Percentiles rank a stretch among this genome's conserved stretches.
These are phyloP conservation scores for Aplochiton taeniatus DNA, from an alignment of 2,797 vertebrate species.

Conservation along the genomic window DNA sequence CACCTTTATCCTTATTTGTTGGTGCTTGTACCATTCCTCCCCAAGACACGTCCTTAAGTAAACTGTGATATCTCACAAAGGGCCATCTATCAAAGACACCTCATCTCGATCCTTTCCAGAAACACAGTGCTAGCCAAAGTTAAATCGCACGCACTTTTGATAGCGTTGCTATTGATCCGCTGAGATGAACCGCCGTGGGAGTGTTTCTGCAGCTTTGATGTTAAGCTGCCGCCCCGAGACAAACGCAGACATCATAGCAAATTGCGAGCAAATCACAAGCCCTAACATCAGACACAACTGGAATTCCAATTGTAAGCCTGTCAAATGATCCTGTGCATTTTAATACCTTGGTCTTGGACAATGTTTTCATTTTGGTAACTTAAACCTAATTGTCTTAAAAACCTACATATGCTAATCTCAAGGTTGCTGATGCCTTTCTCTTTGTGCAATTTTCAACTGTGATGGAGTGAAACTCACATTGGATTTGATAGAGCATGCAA, in stretches of 20 bases:
- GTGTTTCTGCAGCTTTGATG: slow-evolving; percentile 55
- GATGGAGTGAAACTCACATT: background rate
- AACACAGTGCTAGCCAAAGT: slow-evolving; percentile 49
- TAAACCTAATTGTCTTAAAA: background rate
- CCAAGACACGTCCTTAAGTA: too few species aligned
- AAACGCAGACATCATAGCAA: slow-evolving; percentile 47
- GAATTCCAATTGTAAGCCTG: slow-evolving; percentile 42
- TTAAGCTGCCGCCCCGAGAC: slow-evolving; percentile 35
- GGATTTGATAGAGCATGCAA: background rate
- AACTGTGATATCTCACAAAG: background rate
- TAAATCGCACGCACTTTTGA: slow-evolving; percentile 51
- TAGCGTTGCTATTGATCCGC: slow-evolving; percentile 54
- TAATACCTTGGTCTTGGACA: slow-evolving; percentile 41
- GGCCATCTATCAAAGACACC: slow-evolving; percentile 19
- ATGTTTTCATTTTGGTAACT: slow-evolving; percentile 19
- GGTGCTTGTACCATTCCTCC: too few species aligned
- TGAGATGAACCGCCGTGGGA: slow-evolving; percentile 54
- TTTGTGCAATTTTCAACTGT: background rate
- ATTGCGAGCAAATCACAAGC: slow-evolving; percentile 50
- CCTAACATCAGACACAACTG: too few species aligned
- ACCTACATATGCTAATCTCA: background rate
- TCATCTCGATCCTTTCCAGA: slow-evolving; percentile 48
- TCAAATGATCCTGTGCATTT: slow-evolving; percentile 28
- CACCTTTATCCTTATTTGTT: too few species aligned
- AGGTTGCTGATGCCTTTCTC: background rate